Evolutionary conservation across 2,888 invertebrate genomes (phyloP).

Genomic region (Cephus pygmeus): DNA sequence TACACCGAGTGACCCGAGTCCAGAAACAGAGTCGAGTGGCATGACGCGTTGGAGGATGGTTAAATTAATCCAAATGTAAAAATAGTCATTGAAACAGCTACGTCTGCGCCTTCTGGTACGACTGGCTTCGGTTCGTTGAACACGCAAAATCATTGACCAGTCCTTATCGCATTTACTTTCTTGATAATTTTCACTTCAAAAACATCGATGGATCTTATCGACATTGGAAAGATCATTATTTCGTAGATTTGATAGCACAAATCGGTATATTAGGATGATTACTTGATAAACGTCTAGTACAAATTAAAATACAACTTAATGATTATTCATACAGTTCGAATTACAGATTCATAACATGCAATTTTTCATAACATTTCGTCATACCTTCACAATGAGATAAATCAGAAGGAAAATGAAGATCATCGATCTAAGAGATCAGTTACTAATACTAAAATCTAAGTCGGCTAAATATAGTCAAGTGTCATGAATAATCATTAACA

Average conservation of each 20-base stretch:
- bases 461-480: not conserved
- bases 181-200: not conserved
- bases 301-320: not conserved
- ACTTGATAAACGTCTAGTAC: not conserved
- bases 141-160: not conserved
- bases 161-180: not conserved
- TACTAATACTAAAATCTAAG: not conserved
- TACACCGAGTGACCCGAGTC: not conserved
- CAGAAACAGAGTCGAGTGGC: constrained; percentile 3
- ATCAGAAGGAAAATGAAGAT: not conserved
- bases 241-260: not conserved
- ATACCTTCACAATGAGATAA: not conserved
- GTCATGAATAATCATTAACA: not conserved
- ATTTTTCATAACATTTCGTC: not conserved
- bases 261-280: not conserved
- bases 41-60: constrained; percentile 7
- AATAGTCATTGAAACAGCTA: constrained; percentile 12
- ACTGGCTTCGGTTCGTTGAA: not conserved
- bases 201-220: not conserved
- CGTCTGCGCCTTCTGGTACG: not conserved
- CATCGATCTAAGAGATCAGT: not conserved
- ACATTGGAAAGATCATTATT: not conserved
- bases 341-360: too few relatives aligned
- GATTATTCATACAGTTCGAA: not conserved
- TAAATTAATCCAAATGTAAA: constrained; percentile 19